Conservation (phyloP, 2,797 vertebrate genomes). For the Knipowitschia caucasica region DNA sequence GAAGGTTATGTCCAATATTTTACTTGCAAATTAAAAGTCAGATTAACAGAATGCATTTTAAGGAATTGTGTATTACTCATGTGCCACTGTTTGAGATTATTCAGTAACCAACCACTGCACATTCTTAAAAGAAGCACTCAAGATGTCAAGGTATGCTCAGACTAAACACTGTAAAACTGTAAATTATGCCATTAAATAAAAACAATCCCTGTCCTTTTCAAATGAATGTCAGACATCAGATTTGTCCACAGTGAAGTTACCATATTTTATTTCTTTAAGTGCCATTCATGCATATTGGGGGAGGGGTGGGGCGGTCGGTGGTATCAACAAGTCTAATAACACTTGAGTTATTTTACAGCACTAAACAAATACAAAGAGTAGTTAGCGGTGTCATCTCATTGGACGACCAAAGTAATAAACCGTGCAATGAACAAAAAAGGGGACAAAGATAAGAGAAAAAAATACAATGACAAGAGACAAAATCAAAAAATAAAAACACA, state of each 20-base stretch:
- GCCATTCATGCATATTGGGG: slow-evolving; percentile 96
- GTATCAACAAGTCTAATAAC: slow-evolving; percentile 91
- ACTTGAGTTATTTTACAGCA: slow-evolving; percentile 94
- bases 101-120: too few species aligned
- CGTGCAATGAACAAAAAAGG: slow-evolving; percentile 89
- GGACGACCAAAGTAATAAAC: slow-evolving; percentile 92
- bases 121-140: too few species aligned
- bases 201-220: background rate
- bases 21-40: background rate
- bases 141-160: too few species aligned
- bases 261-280: slow-evolving; percentile 93
- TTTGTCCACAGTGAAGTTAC: slow-evolving; percentile 87
- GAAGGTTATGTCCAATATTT: background rate
- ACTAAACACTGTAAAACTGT: too few species aligned
- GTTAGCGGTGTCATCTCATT: slow-evolving; percentile 81
- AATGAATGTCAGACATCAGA: slow-evolving; percentile 62
- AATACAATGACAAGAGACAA: slow-evolving; percentile 78
- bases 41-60: background rate
- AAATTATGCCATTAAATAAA: too few species aligned
- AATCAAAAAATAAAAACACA: slow-evolving; percentile 79
- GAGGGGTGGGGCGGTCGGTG: slow-evolving; percentile 74
- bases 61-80: too few species aligned
- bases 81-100: too few species aligned
- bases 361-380: slow-evolving; percentile 92
- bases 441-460: slow-evolving; percentile 59